A percentile compares a stretch with the other conserved stretches of the same genome.
These are phyloP conservation scores for Drosophila nikananu DNA, from an alignment of 1,140 invertebrate species.

Conservation along the genomic window DNA sequence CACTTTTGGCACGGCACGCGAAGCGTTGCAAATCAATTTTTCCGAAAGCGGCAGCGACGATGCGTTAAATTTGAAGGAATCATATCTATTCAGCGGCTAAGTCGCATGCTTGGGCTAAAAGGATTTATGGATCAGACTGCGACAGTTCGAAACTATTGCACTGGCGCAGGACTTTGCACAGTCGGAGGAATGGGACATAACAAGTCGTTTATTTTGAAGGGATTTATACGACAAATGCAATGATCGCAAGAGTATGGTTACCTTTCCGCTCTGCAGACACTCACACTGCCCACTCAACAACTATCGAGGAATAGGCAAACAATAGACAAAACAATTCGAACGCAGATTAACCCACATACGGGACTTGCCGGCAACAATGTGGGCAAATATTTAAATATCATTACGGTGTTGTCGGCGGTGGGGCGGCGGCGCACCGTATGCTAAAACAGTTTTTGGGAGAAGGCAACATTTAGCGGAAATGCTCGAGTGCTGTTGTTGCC, in stretches of 20 bases:
- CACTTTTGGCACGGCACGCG: constrained; percentile 61
- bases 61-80: constrained; percentile 78
- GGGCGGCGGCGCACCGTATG: constrained; percentile 18
- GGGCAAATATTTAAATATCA: constrained; percentile 82
- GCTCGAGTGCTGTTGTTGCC: constrained; percentile 61
- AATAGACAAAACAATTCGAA: constrained; percentile 75
- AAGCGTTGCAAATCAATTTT: constrained; percentile 57
- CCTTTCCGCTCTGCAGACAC: neutral
- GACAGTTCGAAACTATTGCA: constrained; percentile 50
- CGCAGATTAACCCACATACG: constrained; percentile 78
- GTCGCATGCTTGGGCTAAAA: constrained; percentile 42
- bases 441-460: constrained; percentile 64
- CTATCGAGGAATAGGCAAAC: constrained; percentile 43
- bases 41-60: constrained; percentile 56
- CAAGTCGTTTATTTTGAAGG: too few relatives aligned
- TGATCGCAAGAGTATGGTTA: neutral
- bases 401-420: constrained; percentile 54
- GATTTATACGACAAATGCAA: too few relatives aligned
- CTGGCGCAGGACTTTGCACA: constrained; percentile 41
- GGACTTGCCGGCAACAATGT: constrained; percentile 63
- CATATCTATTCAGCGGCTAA: constrained; percentile 51
- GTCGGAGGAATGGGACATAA: neutral
- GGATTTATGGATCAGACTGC: constrained; percentile 63
- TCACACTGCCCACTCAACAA: constrained; percentile 6
- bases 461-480: constrained; percentile 74